A percentile compares a stretch with the other conserved stretches of the same genome.
These are phyloP conservation scores for Megalopta genalis DNA, from an alignment of 1,140 invertebrate species.

Conservation along the genomic window DNA sequence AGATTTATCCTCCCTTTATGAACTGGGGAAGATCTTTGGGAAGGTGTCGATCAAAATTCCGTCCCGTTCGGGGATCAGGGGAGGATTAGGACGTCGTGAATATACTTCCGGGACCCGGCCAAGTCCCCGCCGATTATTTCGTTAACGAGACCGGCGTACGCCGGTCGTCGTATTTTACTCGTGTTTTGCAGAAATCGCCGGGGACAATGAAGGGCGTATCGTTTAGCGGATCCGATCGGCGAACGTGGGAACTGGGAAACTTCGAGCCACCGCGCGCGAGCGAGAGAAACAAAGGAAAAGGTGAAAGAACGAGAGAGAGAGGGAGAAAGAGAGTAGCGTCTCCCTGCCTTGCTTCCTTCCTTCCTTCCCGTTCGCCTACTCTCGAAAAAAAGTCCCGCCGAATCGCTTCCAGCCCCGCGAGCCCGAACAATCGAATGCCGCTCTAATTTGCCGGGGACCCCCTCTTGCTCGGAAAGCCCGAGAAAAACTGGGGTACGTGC, in stretches of 20 bases:
- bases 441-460: conserved; percentile 46
- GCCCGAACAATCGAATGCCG: conserved; percentile 39
- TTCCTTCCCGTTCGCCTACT: conserved; percentile 11
- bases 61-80: background rate
- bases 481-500: conserved; percentile 25
- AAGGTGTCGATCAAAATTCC: conserved; percentile 31
- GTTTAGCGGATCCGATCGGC: background rate
- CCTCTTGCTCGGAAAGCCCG: background rate
- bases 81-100: background rate
- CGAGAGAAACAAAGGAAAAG: background rate
- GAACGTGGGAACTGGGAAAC: conserved; percentile 42
- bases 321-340: background rate
- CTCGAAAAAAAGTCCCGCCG: conserved; percentile 38
- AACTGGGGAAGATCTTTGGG: conserved; percentile 1
- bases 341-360: background rate
- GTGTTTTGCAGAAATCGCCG: background rate
- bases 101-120: background rate
- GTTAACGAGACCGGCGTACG: conserved; percentile 1
- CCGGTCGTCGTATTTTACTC: background rate
- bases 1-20: conserved; percentile 21
- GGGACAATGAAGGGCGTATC: background rate
- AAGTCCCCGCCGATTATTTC: background rate
- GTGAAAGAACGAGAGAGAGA: background rate
- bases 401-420: conserved; percentile 46
- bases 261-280: background rate